A percentile compares a stretch with the other conserved stretches of the same genome.
Evolutionary conservation across 2,113 vertebrate genomes (phyloP).

Genomic region (Pomatorhinus ruficollis): DNA sequence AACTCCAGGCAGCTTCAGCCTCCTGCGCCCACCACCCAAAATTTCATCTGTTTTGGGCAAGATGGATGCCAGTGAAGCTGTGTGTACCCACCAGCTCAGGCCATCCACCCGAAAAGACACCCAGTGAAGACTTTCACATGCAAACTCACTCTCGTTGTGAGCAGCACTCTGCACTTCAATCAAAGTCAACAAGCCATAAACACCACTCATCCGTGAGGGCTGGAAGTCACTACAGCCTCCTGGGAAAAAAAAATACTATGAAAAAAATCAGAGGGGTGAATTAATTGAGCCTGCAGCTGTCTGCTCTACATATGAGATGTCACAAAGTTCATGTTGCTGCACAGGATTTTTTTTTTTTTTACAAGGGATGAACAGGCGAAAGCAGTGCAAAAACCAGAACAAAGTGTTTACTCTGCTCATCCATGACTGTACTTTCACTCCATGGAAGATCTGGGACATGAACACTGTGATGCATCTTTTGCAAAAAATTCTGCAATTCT

Average conservation of each 20-base stretch:
- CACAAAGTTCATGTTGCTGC: background rate
- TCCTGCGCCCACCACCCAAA: background rate
- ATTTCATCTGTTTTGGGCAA: background rate
- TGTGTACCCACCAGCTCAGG: background rate
- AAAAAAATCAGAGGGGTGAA: background rate
- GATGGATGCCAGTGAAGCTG: background rate
- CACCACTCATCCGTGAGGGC: background rate
- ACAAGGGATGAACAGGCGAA: background rate
- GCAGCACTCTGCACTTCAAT: background rate
- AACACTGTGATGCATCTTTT: background rate
- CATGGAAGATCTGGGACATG: background rate
- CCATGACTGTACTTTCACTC: background rate
- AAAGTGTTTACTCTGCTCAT: background rate
- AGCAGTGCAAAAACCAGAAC: background rate
- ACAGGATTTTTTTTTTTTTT: background rate
- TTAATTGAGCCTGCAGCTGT: conserved; percentile 41
- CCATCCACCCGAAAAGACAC: background rate
- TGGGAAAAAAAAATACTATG: background rate
- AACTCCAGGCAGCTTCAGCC: background rate
- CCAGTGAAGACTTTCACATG: background rate
- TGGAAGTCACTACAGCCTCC: conserved; percentile 38
- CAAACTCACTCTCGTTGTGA: background rate
- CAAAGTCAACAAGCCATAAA: conserved; percentile 4
- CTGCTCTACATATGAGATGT: background rate
- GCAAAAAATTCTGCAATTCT: background rate